Conservation (phyloP, 2,888 invertebrate species). For the Amphiduros pacificus region DNA sequence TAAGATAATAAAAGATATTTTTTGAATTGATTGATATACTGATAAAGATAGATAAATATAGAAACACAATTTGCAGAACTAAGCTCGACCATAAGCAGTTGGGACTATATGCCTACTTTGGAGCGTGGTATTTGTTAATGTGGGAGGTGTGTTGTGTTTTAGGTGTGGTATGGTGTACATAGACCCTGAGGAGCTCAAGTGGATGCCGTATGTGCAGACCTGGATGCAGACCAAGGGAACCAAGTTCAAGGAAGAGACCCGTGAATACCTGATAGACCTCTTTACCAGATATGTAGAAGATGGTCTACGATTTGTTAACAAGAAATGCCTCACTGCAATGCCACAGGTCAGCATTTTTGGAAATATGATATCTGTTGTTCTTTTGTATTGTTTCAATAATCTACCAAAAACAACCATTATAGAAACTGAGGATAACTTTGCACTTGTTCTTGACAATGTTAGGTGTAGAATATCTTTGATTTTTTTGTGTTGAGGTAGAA, state of each 20-base stretch:
- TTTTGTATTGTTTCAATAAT: background rate
- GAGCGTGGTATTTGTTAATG: too few species aligned
- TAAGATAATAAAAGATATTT: too few species aligned
- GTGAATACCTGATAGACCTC: conserved; percentile 69
- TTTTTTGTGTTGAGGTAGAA: background rate
- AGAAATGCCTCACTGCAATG: conserved; percentile 73
- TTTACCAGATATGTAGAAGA: conserved; percentile 70
- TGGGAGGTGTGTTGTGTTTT: too few species aligned
- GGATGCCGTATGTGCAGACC: conserved; percentile 77
- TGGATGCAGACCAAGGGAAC: conserved; percentile 69
- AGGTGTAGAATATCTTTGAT: background rate
- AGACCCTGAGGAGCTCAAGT: conserved; percentile 80
- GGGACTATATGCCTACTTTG: too few species aligned
- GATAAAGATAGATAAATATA: too few species aligned
- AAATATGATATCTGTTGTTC: background rate
- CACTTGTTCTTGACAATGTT: background rate
- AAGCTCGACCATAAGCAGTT: too few species aligned
- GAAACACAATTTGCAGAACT: too few species aligned
- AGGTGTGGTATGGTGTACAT: conserved; percentile 84
- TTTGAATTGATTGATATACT: too few species aligned
- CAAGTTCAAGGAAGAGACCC: conserved; percentile 61
- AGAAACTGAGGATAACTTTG: background rate
- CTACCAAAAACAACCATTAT: background rate
- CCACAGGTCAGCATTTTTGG: conserved; percentile 67
- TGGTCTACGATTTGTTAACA: conserved; percentile 71